Evolutionary conservation across 2,113 vertebrate genomes (phyloP).

Genomic region (Pristiophorus japonicus): DNA sequence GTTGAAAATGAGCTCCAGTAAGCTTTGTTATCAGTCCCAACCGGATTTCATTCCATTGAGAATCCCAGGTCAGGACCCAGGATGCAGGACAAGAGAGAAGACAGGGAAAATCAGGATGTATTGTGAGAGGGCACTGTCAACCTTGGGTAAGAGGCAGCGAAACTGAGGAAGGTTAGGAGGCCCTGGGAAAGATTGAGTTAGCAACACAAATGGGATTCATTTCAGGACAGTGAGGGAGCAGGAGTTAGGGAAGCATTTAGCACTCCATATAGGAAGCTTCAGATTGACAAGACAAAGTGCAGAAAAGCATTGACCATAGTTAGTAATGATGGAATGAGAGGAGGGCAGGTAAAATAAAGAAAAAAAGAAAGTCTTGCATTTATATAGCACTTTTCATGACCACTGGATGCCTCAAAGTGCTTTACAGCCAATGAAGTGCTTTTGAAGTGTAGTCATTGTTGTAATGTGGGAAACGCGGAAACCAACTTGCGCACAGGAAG

Average conservation of each 20-base stretch:
- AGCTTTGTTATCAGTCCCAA: not conserved
- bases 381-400: not conserved
- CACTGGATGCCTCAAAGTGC: not conserved
- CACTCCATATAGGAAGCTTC: not conserved
- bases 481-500: too few species aligned
- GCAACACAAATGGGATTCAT: not conserved
- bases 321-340: too few species aligned
- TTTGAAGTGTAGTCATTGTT: not conserved
- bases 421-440: not conserved
- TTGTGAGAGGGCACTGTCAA: not conserved
- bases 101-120: not conserved
- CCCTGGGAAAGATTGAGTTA: not conserved
- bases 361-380: too few species aligned
- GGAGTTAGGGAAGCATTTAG: too few species aligned
- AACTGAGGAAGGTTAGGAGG: not conserved
- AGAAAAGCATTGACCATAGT: too few species aligned
- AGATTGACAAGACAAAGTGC: not conserved
- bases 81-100: not conserved
- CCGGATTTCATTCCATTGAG: not conserved
- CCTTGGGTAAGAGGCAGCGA: not conserved
- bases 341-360: too few species aligned
- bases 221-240: not conserved
- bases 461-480: too few species aligned
- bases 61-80: too few species aligned
- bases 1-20: not conserved